Evolutionary conservation across 2,888 invertebrate species (phyloP).

Genomic region (Autographa pulchrina): DNA sequence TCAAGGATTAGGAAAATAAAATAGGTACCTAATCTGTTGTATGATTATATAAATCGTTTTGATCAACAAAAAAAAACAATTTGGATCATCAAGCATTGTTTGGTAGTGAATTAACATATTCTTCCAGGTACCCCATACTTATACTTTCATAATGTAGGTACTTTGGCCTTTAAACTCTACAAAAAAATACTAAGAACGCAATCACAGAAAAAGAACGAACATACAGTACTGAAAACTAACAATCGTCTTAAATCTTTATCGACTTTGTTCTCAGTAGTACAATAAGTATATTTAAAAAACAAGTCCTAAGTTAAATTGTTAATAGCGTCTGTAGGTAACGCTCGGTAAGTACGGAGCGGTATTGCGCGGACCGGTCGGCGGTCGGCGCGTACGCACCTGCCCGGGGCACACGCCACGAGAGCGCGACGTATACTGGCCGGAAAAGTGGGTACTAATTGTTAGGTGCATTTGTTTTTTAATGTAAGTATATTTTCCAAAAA

Average conservation of each 20-base stretch:
- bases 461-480: slow-evolving; percentile 2
- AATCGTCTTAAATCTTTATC: slow-evolving; percentile 7
- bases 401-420: slow-evolving; percentile 84
- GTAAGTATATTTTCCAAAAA: neutral
- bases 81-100: neutral
- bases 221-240: slow-evolving; percentile 5
- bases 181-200: neutral
- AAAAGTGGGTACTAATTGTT: slow-evolving; percentile 24
- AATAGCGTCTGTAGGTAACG: slow-evolving; percentile 50
- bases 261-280: slow-evolving; percentile 26
- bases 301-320: slow-evolving; percentile 44
- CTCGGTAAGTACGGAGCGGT: slow-evolving; percentile 55
- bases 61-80: too few relatives aligned
- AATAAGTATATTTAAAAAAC: slow-evolving; percentile 37
- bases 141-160: too few relatives aligned
- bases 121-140: neutral
- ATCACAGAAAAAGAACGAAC: neutral
- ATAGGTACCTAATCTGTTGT: too few relatives aligned
- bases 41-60: too few relatives aligned
- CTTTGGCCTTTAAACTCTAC: neutral
- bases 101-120: neutral
- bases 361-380: slow-evolving; percentile 65
- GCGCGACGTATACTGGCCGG: slow-evolving; percentile 67
- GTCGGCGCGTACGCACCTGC: slow-evolving; percentile 81
- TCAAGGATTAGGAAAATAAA: too few relatives aligned